Evolutionary conservation across 2,113 vertebrate species (phyloP).

Genomic region (Picathartes gymnocephalus): DNA sequence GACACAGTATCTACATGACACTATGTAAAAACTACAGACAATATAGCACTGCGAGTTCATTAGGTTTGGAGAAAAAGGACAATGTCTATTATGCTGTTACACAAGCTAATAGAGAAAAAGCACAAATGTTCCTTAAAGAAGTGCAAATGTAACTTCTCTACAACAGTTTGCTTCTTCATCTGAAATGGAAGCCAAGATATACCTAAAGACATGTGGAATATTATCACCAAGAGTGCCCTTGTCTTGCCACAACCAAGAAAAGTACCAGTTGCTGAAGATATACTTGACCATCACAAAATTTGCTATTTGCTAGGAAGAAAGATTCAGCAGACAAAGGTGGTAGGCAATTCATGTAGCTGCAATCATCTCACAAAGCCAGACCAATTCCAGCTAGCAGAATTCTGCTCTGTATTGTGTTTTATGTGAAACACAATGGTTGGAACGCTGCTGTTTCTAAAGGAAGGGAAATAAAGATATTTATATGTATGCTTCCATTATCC

Average conservation of each 20-base stretch:
- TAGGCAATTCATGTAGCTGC: background rate
- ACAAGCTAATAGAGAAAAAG: background rate
- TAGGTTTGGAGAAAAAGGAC: background rate
- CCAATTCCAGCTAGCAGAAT: background rate
- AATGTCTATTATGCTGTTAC: background rate
- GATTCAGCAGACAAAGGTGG: background rate
- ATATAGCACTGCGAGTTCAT: rapidly evolving
- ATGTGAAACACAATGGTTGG: background rate
- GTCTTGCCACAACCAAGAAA: background rate
- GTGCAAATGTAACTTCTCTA: background rate
- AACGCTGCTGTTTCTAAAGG: background rate
- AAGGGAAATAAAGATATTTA: background rate
- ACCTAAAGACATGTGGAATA: background rate
- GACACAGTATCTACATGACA: background rate
- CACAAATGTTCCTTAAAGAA: background rate
- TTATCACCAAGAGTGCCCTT: background rate
- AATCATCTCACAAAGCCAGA: background rate
- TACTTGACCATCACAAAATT: background rate
- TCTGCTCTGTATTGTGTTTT: background rate
- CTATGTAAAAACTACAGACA: background rate
- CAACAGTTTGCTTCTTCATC: background rate
- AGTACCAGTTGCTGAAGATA: background rate
- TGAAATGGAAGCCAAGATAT: background rate
- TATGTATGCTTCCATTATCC: background rate
- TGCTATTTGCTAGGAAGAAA: background rate